These are phyloP conservation scores for Crotalus tigris DNA, from an alignment of 2,113 vertebrate genomes.

Conservation along the genomic window DNA sequence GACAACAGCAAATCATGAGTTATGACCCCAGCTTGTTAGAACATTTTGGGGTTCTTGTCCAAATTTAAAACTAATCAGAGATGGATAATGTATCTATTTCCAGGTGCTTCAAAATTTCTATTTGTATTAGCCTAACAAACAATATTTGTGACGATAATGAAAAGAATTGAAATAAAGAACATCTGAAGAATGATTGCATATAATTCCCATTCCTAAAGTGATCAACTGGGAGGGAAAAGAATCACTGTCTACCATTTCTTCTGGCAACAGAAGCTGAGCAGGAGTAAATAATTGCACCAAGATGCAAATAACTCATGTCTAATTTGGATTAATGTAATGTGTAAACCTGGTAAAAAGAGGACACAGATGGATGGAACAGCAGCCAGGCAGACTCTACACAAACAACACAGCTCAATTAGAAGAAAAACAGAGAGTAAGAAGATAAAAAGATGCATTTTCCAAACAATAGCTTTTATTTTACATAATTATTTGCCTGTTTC, in stretches of 20 bases:
- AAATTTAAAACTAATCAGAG: neutral
- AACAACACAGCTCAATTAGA: neutral
- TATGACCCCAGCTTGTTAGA: neutral
- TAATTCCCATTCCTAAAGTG: neutral
- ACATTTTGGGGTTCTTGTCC: neutral
- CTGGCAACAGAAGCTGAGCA: neutral
- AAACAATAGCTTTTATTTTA: neutral
- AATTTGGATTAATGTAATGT: neutral
- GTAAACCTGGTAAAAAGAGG: neutral
- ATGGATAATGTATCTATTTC: neutral
- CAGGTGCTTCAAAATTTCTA: neutral
- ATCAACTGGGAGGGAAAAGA: neutral
- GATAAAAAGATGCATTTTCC: neutral
- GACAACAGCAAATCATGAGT: neutral
- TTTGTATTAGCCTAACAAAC: neutral
- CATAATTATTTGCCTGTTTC: neutral
- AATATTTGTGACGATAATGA: neutral
- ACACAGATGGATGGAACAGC: neutral
- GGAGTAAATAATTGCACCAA: neutral
- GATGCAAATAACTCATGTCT: neutral
- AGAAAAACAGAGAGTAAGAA: neutral
- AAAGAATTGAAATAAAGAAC: neutral
- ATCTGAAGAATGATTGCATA: neutral
- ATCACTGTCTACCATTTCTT: neutral
- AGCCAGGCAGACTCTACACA: neutral